Percentiles rank a stretch among this genome's conserved stretches.
These are phyloP conservation scores for Xylocampa areola DNA, from an alignment of 2,888 invertebrate genomes.

Conservation along the genomic window DNA sequence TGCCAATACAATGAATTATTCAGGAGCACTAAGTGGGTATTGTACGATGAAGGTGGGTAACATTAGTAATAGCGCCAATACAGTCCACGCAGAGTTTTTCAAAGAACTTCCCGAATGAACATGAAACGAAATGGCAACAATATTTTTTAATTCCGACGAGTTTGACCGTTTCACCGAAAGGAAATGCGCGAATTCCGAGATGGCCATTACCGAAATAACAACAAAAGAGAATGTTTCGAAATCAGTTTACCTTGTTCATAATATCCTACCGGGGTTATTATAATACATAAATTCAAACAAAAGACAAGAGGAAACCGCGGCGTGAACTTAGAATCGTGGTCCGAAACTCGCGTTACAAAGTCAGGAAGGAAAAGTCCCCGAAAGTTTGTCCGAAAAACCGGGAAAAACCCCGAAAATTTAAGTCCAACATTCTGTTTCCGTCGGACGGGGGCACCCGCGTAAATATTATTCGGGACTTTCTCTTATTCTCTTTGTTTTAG, in stretches of 20 bases:
- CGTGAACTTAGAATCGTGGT: conserved; percentile 78
- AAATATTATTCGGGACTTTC: conserved; percentile 85
- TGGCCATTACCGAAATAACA: conserved; percentile 59
- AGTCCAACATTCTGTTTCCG: conserved; percentile 82
- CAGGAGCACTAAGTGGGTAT: conserved; percentile 57
- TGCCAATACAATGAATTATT: conserved; percentile 64
- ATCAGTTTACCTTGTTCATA: conserved; percentile 74
- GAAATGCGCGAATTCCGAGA: conserved; percentile 47
- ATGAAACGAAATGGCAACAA: conserved; percentile 43
- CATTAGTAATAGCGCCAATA: conserved; percentile 48
- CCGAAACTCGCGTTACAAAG: conserved; percentile 79
- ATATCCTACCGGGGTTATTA: conserved; percentile 76
- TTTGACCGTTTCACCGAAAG: conserved; percentile 53
- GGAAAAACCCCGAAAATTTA: conserved; percentile 82
- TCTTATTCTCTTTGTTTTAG: conserved; percentile 85
- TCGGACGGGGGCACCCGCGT: conserved; percentile 73
- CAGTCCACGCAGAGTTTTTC: conserved; percentile 31
- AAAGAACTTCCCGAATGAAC: conserved; percentile 37
- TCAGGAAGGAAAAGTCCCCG: conserved; percentile 84
- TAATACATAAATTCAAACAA: conserved; percentile 79
- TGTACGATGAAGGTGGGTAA: conserved; percentile 41
- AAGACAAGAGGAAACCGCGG: conserved; percentile 77
- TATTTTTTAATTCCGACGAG: conserved; percentile 51
- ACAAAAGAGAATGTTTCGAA: conserved; percentile 65
- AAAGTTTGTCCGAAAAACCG: conserved; percentile 79